phyloP scores from a whole-genome alignment of 2,888 invertebrate species.

The Fabriciana adippe region DNA sequence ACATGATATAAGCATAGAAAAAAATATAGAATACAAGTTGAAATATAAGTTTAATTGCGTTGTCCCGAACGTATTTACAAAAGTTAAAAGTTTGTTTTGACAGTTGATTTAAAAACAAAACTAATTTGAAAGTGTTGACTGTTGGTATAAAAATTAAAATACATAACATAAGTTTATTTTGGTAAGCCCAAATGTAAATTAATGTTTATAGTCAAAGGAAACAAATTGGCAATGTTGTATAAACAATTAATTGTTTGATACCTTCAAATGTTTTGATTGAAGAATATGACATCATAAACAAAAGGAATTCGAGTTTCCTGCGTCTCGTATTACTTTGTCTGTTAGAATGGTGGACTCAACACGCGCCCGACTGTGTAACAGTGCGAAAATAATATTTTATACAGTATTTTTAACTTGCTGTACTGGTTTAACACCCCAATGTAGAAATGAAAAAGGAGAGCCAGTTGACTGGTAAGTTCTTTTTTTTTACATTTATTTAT shows the following conservation, averaged over 20 bases:
- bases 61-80: too few relatives aligned
- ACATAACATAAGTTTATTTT: conserved; percentile 4
- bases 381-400: conserved; percentile 49
- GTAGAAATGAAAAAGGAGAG: conserved; percentile 84
- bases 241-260: conserved; percentile 62
- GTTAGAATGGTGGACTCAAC: conserved; percentile 47
- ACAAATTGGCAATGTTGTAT: conserved; percentile 50
- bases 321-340: conserved; percentile 56
- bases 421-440: conserved; percentile 66
- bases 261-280: conserved; percentile 50
- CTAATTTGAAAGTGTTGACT: too few relatives aligned
- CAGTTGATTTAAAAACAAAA: too few relatives aligned
- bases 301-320: conserved; percentile 59
- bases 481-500: background rate
- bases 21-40: too few relatives aligned
- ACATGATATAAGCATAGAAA: too few relatives aligned
- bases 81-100: too few relatives aligned
- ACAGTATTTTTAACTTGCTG: conserved; percentile 53
- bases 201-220: conserved; percentile 39
- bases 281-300: conserved; percentile 61
- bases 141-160: too few relatives aligned
- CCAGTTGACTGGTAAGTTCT: conserved; percentile 86
- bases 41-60: too few relatives aligned
- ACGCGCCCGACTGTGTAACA: conserved; percentile 55
- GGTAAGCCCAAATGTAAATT: conserved; percentile 7